Percentiles rank a stretch among this genome's conserved stretches.
These are phyloP conservation scores for Ophonus ardosiacus DNA, from an alignment of 2,888 invertebrate genomes.

Conservation along the genomic window DNA sequence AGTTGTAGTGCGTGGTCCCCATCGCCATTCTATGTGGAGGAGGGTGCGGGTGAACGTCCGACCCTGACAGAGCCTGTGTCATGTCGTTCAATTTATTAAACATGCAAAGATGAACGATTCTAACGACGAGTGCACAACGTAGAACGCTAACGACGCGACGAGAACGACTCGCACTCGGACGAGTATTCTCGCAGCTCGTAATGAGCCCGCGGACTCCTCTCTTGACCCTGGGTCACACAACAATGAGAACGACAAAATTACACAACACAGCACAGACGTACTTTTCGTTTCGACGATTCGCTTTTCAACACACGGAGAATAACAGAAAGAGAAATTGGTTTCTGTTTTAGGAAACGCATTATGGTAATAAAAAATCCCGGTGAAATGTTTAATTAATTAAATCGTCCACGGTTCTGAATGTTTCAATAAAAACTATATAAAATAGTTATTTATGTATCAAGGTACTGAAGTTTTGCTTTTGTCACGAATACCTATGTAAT, in stretches of 20 bases:
- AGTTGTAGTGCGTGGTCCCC: neutral
- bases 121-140: slow-evolving; percentile 35
- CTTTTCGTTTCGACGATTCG: neutral
- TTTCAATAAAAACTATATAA: too few species aligned
- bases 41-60: slow-evolving; percentile 53
- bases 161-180: slow-evolving; percentile 12
- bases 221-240: slow-evolving; percentile 24
- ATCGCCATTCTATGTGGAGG: neutral
- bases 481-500: too few species aligned
- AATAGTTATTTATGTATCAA: too few species aligned
- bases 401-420: too few species aligned
- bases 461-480: too few species aligned
- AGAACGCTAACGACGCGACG: slow-evolving; percentile 22
- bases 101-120: slow-evolving; percentile 61
- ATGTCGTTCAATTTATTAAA: slow-evolving; percentile 61
- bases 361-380: too few species aligned
- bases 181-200: neutral
- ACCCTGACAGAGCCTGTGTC: slow-evolving; percentile 60
- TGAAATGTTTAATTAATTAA: too few species aligned
- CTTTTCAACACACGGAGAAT: neutral
- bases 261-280: too few species aligned
- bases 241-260: neutral
- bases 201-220: slow-evolving; percentile 37
- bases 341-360: too few species aligned
- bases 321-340: too few species aligned